Evolutionary conservation across 2,797 vertebrate genomes (phyloP).

Genomic region (Sebastes minor): DNA sequence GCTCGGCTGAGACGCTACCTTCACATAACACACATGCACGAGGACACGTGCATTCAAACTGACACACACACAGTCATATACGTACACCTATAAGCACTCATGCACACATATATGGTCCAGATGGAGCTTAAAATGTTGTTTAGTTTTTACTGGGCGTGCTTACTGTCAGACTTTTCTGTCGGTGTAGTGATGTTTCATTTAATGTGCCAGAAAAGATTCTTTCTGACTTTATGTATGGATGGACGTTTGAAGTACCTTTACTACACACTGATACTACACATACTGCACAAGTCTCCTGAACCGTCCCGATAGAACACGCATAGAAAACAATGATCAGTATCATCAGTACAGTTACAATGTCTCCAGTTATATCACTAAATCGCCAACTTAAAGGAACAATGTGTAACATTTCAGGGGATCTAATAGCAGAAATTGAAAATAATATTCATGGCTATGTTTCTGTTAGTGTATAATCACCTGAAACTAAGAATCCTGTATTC

Average conservation of each 20-base stretch:
- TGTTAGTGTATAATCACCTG: too few species aligned
- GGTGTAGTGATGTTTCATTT: neutral
- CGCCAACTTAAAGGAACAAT: neutral
- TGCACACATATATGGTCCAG: neutral
- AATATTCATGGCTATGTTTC: too few species aligned
- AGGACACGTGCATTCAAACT: constrained; percentile 38
- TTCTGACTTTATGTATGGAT: neutral
- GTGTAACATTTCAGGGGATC: too few species aligned
- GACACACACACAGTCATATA: constrained; percentile 7
- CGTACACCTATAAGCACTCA: neutral
- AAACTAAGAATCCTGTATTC: too few species aligned
- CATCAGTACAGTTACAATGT: neutral
- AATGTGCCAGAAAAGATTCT: neutral
- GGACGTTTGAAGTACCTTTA: neutral
- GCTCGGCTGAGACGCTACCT: constrained; percentile 67
- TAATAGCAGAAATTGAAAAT: too few species aligned
- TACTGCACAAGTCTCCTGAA: neutral
- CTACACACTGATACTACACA: neutral
- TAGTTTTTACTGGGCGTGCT: neutral
- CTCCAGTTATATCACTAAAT: neutral
- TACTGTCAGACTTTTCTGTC: neutral
- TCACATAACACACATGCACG: constrained; percentile 55
- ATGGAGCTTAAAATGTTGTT: neutral
- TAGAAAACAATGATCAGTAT: neutral
- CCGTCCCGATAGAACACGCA: neutral